These are phyloP conservation scores for Sander vitreus DNA, from an alignment of 2,113 vertebrate species.

Conservation along the genomic window DNA sequence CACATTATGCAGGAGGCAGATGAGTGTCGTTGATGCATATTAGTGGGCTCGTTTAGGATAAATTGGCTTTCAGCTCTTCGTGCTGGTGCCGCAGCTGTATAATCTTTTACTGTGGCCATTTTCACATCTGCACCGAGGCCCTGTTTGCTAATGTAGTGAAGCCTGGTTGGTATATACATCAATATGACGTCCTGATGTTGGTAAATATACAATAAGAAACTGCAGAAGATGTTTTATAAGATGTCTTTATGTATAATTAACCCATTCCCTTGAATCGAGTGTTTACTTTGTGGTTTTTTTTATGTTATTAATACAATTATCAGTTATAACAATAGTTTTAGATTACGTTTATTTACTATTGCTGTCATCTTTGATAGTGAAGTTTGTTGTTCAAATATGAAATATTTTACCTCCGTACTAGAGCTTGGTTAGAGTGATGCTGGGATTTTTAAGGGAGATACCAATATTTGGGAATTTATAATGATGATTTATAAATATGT, in stretches of 20 bases:
- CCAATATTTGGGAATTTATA: too few species aligned
- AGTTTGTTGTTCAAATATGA: not conserved
- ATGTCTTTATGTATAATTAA: not conserved
- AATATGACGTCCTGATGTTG: not conserved
- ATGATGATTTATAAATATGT: too few species aligned
- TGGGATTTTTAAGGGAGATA: slow-evolving; percentile 15
- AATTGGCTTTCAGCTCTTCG: slow-evolving; percentile 1
- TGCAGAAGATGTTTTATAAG: not conserved
- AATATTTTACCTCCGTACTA: not conserved
- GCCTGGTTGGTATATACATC: not conserved
- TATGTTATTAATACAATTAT: not conserved
- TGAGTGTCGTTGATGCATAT: slow-evolving; percentile 7
- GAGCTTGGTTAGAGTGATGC: not conserved
- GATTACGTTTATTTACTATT: not conserved
- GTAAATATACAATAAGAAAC: not conserved
- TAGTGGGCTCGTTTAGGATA: slow-evolving; percentile 1
- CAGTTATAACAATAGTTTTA: not conserved
- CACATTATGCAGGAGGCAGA: slow-evolving; percentile 11
- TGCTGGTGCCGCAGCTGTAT: slow-evolving; percentile 13
- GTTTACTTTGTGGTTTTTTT: not conserved
- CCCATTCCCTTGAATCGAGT: not conserved
- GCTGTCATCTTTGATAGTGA: not conserved
- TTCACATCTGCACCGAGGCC: not conserved
- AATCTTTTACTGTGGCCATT: not conserved
- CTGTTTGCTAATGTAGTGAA: not conserved